Conservation (phyloP, 2,888 invertebrate species). For the Acleris laterana region DNA sequence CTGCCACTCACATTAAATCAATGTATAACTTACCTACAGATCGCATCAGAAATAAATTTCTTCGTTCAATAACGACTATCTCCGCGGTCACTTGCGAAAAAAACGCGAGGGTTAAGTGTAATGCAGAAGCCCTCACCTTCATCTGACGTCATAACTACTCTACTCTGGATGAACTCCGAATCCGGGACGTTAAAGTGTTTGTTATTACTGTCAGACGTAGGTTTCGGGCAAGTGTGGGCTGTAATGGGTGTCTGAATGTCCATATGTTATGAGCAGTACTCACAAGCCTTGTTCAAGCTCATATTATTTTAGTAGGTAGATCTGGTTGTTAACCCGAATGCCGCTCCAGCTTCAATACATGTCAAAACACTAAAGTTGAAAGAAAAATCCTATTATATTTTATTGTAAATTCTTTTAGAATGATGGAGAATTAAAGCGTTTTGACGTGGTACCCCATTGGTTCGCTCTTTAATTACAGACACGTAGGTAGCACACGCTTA, state of each 20-base stretch:
- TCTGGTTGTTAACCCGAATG: conserved; percentile 56
- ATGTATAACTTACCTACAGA: conserved; percentile 44
- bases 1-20: conserved; percentile 56
- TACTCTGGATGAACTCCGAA: too few relatives aligned
- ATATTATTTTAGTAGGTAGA: conserved; percentile 59
- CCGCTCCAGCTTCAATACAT: conserved; percentile 59
- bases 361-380: conserved; percentile 63
- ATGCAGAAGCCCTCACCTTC: background rate
- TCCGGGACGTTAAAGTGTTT: too few relatives aligned
- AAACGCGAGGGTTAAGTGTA: conserved; percentile 1
- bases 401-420: conserved; percentile 44
- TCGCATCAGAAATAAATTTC: conserved; percentile 4
- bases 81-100: background rate
- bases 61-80: conserved; percentile 1
- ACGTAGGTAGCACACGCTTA: background rate
- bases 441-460: background rate
- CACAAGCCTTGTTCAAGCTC: conserved; percentile 61
- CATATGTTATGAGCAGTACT: conserved; percentile 51
- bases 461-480: background rate
- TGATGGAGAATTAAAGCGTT: conserved; percentile 47
- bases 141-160: too few relatives aligned
- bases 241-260: conserved; percentile 1
- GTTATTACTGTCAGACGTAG: too few relatives aligned
- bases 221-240: background rate
- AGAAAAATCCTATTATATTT: conserved; percentile 52